A percentile compares a stretch with the other conserved stretches of the same genome.
These are phyloP conservation scores for Vulpes vulpes DNA, from an alignment of 2,113 vertebrate genomes.

Conservation along the genomic window DNA sequence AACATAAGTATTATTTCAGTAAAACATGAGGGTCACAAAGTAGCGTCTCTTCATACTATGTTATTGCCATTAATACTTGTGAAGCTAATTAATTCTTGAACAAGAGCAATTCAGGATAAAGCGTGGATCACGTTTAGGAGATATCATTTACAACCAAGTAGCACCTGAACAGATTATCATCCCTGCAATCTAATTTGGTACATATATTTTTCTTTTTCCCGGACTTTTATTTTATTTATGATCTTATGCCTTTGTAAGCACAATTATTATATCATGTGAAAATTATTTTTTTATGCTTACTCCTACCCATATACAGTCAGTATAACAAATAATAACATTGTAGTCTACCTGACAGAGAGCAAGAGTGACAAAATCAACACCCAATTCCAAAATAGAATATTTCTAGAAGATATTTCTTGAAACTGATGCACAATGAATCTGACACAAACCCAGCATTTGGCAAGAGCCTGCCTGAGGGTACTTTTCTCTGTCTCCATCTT, in stretches of 20 bases:
- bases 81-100: conserved; percentile 61
- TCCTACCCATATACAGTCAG: background rate
- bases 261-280: background rate
- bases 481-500: background rate
- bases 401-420: conserved; percentile 40
- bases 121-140: conserved; percentile 36
- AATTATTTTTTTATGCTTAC: background rate
- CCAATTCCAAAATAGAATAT: conserved; percentile 10
- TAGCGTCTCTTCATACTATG: conserved; percentile 38
- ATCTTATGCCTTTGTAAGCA: background rate
- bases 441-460: background rate
- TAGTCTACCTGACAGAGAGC: background rate
- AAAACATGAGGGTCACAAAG: background rate
- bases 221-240: conserved; percentile 31
- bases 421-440: conserved; percentile 29
- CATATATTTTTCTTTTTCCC: background rate
- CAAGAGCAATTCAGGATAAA: conserved; percentile 56
- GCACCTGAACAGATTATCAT: background rate
- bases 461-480: background rate
- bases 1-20: conserved; percentile 23
- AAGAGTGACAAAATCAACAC: background rate
- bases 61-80: conserved; percentile 43
- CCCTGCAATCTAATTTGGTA: background rate
- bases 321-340: background rate
- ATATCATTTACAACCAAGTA: conserved; percentile 16